Evolutionary conservation across 2,888 invertebrate genomes (phyloP), one percentile per base, ranked within the genome.

Genomic region (Deilephila elpenor): DNA sequence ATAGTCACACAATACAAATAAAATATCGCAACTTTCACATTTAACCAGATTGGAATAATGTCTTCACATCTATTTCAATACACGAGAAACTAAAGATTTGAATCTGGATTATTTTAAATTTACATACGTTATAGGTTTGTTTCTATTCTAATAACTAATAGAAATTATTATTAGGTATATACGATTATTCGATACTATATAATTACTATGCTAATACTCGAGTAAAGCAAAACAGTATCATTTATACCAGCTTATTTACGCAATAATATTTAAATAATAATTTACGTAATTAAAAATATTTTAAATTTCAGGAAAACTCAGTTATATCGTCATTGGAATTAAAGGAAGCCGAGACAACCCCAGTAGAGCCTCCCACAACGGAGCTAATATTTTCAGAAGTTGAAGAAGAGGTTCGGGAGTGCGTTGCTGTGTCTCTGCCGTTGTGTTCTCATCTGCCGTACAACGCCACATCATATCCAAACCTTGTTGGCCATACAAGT

Each of bases 391-490:
- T 86, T 0, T 80, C 88, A 8, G 91, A 92, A 25, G 89, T 95
- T 0, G 95, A 96, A 64, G 95, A 95, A n/a, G 95, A 96, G 4
- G 86, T 96, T 6, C 96, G 97, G 79, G 96, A 95, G 83, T 98
- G 98, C 86, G 95, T 96, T 37, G 95, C 96, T 0, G 83, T 97
- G n/a, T 95, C 96, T 73, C 88, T 98, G 71, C 90, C 95, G 11
- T 96, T 97, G 79, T 98, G 98, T 87, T 95, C 96, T 53, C 95
- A 96, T 75, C 92, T 97, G 76, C 96, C 96, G 0, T 97, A 98
- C 89, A 98, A 98, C 85, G 87, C 95, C 14, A 98, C 98, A 0
- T 96, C 98, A 0, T 98, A 97, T 87, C 98, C 98, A 0, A 98
- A 98, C 89, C 91, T 97, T 19, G 95, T 97, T 73, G 97, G 97